These are phyloP conservation scores for Tinea semifulvella DNA, from an alignment of 2,888 invertebrate genomes.

Conservation along the genomic window DNA sequence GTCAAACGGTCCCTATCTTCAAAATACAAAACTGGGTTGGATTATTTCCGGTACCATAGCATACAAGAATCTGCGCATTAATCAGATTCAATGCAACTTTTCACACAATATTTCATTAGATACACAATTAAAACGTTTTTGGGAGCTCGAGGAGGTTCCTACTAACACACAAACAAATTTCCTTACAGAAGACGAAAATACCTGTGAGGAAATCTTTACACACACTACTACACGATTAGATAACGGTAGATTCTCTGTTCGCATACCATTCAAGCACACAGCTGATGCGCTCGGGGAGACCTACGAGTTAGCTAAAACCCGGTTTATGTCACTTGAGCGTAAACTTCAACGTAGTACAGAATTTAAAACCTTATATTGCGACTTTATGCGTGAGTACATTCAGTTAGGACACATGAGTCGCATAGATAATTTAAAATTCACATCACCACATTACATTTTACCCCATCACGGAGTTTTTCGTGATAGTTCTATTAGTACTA, in stretches of 20 bases:
- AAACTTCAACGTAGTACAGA: slow-evolving; percentile 15
- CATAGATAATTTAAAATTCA: slow-evolving; percentile 3
- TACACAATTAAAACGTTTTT: slow-evolving; percentile 18
- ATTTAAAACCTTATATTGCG: slow-evolving; percentile 18
- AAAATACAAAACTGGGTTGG: slow-evolving; percentile 21
- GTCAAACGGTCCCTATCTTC: slow-evolving; percentile 19
- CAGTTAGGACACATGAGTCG: slow-evolving; percentile 20
- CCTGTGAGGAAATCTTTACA: slow-evolving; percentile 19
- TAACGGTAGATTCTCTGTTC: slow-evolving; percentile 20
- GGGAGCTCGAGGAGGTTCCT: slow-evolving; percentile 20
- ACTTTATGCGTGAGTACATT: slow-evolving; percentile 19
- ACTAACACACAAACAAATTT: neutral
- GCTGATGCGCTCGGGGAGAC: slow-evolving; percentile 20
- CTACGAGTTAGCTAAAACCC: slow-evolving; percentile 16
- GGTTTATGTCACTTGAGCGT: slow-evolving; percentile 20
- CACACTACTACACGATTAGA: slow-evolving; percentile 18
- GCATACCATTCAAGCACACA: slow-evolving; percentile 19
- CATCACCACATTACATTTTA: slow-evolving; percentile 18
- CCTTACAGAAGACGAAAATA: slow-evolving; percentile 13
- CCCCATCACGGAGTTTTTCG: slow-evolving; percentile 20
- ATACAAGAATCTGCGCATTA: slow-evolving; percentile 4
- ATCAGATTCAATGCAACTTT: slow-evolving; percentile 18
- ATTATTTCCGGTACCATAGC: slow-evolving; percentile 18
- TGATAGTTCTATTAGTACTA: slow-evolving; percentile 18
- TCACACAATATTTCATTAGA: slow-evolving; percentile 14